Base-by-base conservation (phyloP, 2,888 invertebrate species). In the Drosophila stalkeri region DNA sequence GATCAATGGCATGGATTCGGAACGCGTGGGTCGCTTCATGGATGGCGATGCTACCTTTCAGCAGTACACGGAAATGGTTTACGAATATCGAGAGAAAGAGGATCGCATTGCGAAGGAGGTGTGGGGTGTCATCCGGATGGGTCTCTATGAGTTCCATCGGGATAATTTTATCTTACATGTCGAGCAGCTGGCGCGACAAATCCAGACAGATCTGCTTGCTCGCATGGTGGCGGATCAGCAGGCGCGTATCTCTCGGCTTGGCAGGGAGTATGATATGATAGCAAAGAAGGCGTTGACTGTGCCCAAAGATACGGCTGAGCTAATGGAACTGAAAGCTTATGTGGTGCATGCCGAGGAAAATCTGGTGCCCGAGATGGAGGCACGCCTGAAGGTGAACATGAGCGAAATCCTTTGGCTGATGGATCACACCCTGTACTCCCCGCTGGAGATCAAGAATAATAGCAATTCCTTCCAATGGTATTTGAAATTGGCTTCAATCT, bases 381-480 rank as follows among this genome's bases (percentile, higher is more conserved):
- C 96, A 64, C 94, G 96, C 47, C 93, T 98, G 11, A 94, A 94
- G 68, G 94, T 95, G 62, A 94, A 93, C 65, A 92, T 97, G 94
- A 93, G 94, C 64, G 96, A 97, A 87, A 96, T 98, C 57, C 93
- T 96, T 55, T 98, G 98, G 93, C 93, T 99, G 11, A 96, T 97
- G 7, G 98, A 98, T 92, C 96, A 97, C 89, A 95, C 96, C 0
- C 94, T 94, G 8, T 96, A 97, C 82, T 96, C 97, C 0, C 96
- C 97, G 0, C 94, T 97, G 6, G 98, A 99, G 93, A 96, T 98
- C 90, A 97, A 98, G 88, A 96, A 97, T 44, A 98, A 98, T 91
- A 97, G 97, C 80, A 96, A 96, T 81, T 96, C 97, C 0, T 98
- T 97, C 89, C 96, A 97, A 90, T 98, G 98, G 98, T 97, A 97